These are phyloP conservation scores for Rhinichthys klamathensis DNA, from an alignment of 2,113 vertebrate species.

Conservation along the genomic window DNA sequence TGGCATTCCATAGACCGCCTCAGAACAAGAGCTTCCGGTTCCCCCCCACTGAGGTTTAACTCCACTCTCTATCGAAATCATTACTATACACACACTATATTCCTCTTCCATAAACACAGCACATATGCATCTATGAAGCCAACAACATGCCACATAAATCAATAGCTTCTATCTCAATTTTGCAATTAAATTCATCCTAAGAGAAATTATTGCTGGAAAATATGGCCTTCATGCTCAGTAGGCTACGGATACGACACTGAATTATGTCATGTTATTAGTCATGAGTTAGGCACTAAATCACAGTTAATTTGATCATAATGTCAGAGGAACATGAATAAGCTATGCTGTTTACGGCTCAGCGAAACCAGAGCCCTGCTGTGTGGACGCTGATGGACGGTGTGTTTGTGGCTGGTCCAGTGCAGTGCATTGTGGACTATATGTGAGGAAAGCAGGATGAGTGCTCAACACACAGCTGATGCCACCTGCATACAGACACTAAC, in stretches of 20 bases:
- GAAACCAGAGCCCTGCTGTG: slow-evolving; percentile 10
- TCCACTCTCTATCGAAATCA: slow-evolving; percentile 9
- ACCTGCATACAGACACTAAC: not conserved
- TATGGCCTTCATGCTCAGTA: not conserved
- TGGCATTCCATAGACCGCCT: slow-evolving; percentile 30
- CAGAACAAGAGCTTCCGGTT: slow-evolving; percentile 31
- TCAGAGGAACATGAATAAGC: not conserved
- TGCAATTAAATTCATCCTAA: not conserved
- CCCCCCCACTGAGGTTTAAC: slow-evolving; percentile 11
- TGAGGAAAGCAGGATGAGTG: not conserved
- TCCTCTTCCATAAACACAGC: not conserved
- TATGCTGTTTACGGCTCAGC: not conserved
- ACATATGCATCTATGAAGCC: not conserved
- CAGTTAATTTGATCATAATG: slow-evolving; percentile 11
- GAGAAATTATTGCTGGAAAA: not conserved
- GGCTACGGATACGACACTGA: not conserved
- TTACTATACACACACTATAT: not conserved
- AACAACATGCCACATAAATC: not conserved
- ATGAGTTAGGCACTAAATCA: not conserved
- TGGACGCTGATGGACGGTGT: not conserved
- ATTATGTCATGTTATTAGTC: slow-evolving; percentile 2
- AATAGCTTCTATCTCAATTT: not conserved
- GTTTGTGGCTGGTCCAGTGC: slow-evolving; percentile 11
- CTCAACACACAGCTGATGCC: not conserved
- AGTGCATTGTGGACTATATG: slow-evolving; percentile 10